Evolutionary conservation across 2,113 vertebrate species (phyloP).

Genomic region (Tupaia chinensis): DNA sequence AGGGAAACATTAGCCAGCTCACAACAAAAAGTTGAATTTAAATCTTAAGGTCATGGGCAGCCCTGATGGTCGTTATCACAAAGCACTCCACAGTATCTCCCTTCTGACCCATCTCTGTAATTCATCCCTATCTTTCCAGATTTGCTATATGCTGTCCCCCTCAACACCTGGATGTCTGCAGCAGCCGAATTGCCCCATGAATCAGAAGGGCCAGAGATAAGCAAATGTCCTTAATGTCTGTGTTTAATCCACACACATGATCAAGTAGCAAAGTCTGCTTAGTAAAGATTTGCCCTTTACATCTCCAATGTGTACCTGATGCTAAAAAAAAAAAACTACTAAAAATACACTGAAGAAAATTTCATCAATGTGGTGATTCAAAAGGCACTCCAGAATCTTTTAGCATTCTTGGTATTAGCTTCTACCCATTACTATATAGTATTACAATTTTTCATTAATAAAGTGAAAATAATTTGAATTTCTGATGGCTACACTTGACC

Average conservation of each 20-base stretch:
- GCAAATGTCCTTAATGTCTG: fast-evolving
- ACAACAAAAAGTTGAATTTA: background rate
- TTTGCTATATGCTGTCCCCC: fast-evolving
- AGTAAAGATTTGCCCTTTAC: background rate
- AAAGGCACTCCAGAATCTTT: background rate
- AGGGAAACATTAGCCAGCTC: background rate
- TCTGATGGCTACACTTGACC: background rate
- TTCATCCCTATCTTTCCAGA: background rate
- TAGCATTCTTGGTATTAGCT: background rate
- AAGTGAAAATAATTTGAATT: slow-evolving; percentile 35
- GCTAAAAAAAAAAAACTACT: background rate
- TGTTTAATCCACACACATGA: background rate
- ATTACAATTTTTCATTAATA: background rate
- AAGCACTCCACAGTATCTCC: fast-evolving
- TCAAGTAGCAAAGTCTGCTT: background rate
- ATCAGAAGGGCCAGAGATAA: background rate
- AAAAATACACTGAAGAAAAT: background rate
- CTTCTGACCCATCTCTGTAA: fast-evolving
- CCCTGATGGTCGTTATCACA: background rate
- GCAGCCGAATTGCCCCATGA: fast-evolving
- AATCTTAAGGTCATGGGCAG: background rate
- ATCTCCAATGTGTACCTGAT: fast-evolving
- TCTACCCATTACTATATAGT: background rate
- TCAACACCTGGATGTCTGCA: too few relatives aligned
- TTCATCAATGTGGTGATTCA: background rate